These are phyloP conservation scores for Trichonephila clavata DNA, from an alignment of 1,140 invertebrate genomes.

Conservation along the genomic window DNA sequence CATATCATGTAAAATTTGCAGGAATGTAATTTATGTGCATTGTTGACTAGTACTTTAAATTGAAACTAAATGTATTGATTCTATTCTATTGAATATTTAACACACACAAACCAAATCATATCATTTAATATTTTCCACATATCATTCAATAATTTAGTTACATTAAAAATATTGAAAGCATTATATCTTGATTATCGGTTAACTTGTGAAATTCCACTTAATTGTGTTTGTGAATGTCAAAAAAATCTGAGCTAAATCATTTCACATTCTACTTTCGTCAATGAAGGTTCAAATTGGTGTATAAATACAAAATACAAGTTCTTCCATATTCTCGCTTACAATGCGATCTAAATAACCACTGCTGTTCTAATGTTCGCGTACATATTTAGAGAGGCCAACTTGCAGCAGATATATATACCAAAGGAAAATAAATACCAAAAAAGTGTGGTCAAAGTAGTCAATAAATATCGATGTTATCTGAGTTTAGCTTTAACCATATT, in stretches of 20 bases:
- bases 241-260: too few relatives aligned
- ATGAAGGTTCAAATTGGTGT: neutral
- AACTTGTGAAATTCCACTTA: too few relatives aligned
- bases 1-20: too few relatives aligned
- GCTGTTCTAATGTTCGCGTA: neutral
- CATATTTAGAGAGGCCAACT: neutral
- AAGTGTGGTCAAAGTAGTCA: conserved; percentile 1
- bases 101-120: neutral
- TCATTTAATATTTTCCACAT: neutral
- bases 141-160: neutral
- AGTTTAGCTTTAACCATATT: conserved; percentile 14
- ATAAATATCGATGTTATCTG: neutral
- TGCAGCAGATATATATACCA: neutral
- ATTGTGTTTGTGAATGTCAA: too few relatives aligned
- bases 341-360: neutral
- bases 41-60: too few relatives aligned
- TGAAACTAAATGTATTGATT: too few relatives aligned
- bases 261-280: too few relatives aligned
- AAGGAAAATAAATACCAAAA: neutral
- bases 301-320: conserved; percentile 22
- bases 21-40: too few relatives aligned
- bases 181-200: too few relatives aligned
- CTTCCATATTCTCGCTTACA: conserved; percentile 4
- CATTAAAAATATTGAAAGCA: too few relatives aligned
- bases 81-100: too few relatives aligned